Percentiles rank a stretch among this genome's conserved stretches.
phyloP scores from a whole-genome alignment of 1,140 invertebrate genomes.

The Gerris buenoi region DNA sequence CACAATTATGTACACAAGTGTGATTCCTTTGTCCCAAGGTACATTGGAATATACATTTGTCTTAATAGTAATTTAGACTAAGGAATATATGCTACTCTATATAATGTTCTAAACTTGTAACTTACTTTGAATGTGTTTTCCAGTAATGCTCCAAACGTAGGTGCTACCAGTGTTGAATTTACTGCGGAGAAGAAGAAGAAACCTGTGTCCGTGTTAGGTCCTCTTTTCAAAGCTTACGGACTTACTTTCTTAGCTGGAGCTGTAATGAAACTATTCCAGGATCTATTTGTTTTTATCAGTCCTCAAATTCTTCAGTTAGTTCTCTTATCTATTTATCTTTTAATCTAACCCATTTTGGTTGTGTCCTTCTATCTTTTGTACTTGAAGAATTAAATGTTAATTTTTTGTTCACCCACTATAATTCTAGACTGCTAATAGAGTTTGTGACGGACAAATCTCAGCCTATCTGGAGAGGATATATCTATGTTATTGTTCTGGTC shows the following conservation, averaged over 20 bases:
- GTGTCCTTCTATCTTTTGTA: neutral
- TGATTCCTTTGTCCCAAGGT: too few species aligned
- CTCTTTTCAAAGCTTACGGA: constrained; percentile 64
- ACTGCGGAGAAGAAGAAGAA: constrained; percentile 25
- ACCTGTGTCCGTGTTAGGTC: constrained; percentile 53
- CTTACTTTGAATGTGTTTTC: too few species aligned
- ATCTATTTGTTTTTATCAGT: constrained; percentile 73
- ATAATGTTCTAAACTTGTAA: too few species aligned
- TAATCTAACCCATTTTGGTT: neutral
- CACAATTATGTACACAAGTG: too few species aligned
- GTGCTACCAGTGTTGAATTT: neutral
- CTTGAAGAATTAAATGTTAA: neutral
- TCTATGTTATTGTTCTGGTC: constrained; percentile 64
- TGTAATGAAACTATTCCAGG: constrained; percentile 63
- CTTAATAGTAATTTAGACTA: too few species aligned
- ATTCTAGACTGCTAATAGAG: constrained; percentile 47
- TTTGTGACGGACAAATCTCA: constrained; percentile 43
- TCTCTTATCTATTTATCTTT: too few species aligned
- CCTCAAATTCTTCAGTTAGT: constrained; percentile 57
- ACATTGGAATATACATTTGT: too few species aligned
- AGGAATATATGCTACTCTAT: too few species aligned
- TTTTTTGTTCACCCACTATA: neutral
- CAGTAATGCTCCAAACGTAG: too few species aligned
- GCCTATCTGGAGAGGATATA: constrained; percentile 67
- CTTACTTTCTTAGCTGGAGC: constrained; percentile 67